A percentile compares a stretch with the other conserved stretches of the same genome.
Evolutionary conservation across 2,113 vertebrate species (phyloP).

Genomic region (Ciconia boyciana): DNA sequence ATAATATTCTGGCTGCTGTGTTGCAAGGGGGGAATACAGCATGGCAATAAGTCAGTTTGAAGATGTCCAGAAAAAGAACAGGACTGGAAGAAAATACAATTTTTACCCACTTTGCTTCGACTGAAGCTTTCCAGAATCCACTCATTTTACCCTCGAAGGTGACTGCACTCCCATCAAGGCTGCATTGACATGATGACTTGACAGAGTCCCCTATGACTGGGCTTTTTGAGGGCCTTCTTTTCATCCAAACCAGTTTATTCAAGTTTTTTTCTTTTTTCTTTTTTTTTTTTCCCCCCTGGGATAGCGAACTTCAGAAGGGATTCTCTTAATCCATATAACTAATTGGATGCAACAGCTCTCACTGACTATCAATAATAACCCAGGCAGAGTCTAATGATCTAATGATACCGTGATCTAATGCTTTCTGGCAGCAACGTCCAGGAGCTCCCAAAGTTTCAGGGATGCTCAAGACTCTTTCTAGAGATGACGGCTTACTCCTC

Average conservation of each 20-base stretch:
- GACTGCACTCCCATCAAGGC: not conserved
- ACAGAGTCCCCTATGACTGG: no score
- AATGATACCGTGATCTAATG: rapidly evolving
- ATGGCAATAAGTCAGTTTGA: rapidly evolving
- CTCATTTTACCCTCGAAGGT: not conserved
- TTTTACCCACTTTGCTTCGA: not conserved
- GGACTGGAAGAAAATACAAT: not conserved
- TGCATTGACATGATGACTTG: not conserved
- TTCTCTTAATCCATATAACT: not conserved
- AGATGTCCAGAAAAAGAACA: not conserved
- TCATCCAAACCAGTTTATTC: not conserved
- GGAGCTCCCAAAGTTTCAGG: not conserved
- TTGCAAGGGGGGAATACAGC: not conserved
- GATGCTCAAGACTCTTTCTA: not conserved
- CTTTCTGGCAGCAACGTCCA: not conserved
- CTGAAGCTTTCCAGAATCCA: not conserved
- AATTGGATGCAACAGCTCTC: not conserved
- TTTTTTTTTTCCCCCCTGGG: not conserved
- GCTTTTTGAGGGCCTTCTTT: not conserved
- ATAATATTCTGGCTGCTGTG: not conserved
- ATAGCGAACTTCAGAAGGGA: not conserved
- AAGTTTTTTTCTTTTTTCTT: not conserved
- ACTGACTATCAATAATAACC: not conserved
- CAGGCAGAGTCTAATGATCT: not conserved
- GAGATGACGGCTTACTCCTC: not conserved